These are phyloP conservation scores for Propithecus deckenii DNA, from an alignment of 2,797 vertebrate species.

Conservation along the genomic window DNA sequence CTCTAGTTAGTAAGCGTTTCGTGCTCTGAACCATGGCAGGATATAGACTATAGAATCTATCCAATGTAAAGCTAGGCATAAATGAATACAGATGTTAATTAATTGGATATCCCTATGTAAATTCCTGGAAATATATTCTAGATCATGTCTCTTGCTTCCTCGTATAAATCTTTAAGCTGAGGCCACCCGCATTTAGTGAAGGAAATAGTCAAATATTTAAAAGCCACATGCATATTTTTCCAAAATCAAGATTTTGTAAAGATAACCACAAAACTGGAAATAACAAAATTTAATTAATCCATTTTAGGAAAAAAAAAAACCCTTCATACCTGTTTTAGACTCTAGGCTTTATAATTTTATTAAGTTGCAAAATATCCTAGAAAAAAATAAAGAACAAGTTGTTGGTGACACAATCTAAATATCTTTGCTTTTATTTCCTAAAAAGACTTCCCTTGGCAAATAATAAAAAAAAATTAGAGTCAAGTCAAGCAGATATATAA, in stretches of 20 bases:
- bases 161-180: constrained; percentile 47
- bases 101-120: constrained; percentile 64
- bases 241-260: constrained; percentile 57
- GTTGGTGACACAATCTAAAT: not conserved
- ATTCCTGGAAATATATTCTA: constrained; percentile 61
- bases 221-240: constrained; percentile 41
- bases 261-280: constrained; percentile 45
- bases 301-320: not conserved
- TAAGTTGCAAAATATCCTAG: not conserved
- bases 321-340: not conserved
- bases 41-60: constrained; percentile 40
- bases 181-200: constrained; percentile 41
- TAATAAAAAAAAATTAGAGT: not conserved
- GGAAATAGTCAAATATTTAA: constrained; percentile 38
- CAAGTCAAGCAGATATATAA: not conserved
- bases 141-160: constrained; percentile 42
- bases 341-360: constrained; percentile 15
- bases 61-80: constrained; percentile 61
- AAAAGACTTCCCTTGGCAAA: constrained; percentile 3
- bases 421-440: not conserved
- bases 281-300: constrained; percentile 47
- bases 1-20: not conserved
- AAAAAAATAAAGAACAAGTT: not conserved
- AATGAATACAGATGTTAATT: constrained; percentile 72
- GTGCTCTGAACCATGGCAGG: constrained; percentile 39